Conservation (phyloP, 2,888 invertebrate genomes). For the Caenorhabditis afra region DNA sequence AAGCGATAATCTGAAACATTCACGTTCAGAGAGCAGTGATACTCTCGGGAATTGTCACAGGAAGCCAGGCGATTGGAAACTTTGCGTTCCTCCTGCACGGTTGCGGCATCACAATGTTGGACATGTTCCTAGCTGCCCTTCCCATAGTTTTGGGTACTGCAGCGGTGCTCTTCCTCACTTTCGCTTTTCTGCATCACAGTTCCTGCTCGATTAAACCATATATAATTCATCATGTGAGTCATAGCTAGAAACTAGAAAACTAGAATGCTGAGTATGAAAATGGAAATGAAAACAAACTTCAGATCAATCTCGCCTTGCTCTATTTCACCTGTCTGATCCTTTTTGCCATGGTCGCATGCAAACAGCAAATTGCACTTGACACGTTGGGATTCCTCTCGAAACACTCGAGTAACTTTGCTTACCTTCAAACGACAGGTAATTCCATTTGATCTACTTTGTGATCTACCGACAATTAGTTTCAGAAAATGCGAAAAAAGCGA, state of each 20-base stretch:
- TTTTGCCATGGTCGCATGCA: constrained; percentile 32
- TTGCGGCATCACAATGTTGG: constrained; percentile 52
- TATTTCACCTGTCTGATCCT: constrained; percentile 19
- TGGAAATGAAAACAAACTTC: no score
- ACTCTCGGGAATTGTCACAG: constrained; percentile 37
- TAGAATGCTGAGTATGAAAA: background rate
- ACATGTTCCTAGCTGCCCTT: constrained; percentile 35
- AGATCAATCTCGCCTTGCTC: constrained; percentile 31
- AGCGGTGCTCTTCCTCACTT: constrained; percentile 50
- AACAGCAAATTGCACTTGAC: constrained; percentile 26
- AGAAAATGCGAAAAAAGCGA: constrained; percentile 14
- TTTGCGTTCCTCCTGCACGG: constrained; percentile 48
- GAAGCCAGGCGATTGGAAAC: constrained; percentile 34
- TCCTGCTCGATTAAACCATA: constrained; percentile 57
- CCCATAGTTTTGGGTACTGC: constrained; percentile 47
- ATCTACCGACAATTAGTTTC: background rate
- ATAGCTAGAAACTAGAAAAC: background rate
- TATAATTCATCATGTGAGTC: constrained; percentile 57
- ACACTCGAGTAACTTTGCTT: constrained; percentile 28
- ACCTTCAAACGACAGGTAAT: constrained; percentile 13
- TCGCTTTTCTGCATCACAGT: constrained; percentile 57
- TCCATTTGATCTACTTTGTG: constrained; percentile 1
- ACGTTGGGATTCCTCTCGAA: constrained; percentile 10
- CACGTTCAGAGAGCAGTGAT: constrained; percentile 43
- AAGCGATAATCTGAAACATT: constrained; percentile 2